Percentiles rank a stretch among this genome's conserved stretches.
Evolutionary conservation across 2,888 invertebrate genomes (phyloP).

Genomic region (Piscicola geometra): DNA sequence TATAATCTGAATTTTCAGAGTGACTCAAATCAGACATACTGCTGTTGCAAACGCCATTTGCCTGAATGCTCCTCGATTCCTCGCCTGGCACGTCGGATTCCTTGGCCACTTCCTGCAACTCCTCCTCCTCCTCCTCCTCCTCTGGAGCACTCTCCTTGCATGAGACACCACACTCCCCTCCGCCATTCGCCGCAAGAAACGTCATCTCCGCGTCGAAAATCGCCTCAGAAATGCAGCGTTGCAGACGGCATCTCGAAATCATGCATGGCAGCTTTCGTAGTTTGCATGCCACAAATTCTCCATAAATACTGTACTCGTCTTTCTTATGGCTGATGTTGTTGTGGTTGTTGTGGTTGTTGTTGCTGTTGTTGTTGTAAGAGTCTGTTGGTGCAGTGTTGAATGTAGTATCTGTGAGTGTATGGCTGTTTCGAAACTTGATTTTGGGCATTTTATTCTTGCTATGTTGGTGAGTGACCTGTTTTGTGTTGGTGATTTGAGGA

Average conservation of each 20-base stretch:
- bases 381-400: background rate
- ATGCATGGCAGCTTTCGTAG: conserved; percentile 23
- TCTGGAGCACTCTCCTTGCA: background rate
- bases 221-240: conserved; percentile 21
- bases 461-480: background rate
- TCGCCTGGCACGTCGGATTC: no score
- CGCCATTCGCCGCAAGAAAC: background rate
- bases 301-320: conserved; percentile 30
- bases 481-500: background rate
- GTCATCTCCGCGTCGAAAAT: conserved; percentile 26
- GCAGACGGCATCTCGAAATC: conserved; percentile 12
- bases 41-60: no score
- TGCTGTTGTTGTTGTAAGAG: background rate
- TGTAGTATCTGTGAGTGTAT: no score
- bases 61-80: no score
- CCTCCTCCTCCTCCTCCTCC: background rate
- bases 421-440: no score
- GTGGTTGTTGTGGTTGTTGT: background rate
- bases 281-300: conserved; percentile 32
- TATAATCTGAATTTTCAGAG: no score
- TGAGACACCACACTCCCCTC: background rate
- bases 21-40: no score
- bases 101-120: background rate
- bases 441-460: conserved; percentile 5
- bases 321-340: background rate